Evolutionary conservation across 2,113 vertebrate genomes (phyloP).

Genomic region (Clarias magur): DNA sequence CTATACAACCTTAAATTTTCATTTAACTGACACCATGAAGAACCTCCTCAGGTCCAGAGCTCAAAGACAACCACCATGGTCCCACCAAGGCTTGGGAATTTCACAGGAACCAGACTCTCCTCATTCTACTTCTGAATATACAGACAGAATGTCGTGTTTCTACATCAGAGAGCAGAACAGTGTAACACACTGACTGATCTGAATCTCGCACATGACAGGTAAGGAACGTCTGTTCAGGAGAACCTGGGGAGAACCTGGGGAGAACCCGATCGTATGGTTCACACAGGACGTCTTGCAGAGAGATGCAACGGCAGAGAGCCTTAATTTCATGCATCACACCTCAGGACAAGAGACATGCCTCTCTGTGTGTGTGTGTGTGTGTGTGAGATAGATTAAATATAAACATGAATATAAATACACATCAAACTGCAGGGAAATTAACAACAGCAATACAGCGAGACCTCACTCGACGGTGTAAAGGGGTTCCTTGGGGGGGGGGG

Average conservation of each 20-base stretch:
- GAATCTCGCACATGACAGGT: neutral
- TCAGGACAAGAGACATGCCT: neutral
- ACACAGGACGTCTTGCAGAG: neutral
- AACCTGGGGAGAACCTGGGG: neutral
- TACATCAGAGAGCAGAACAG: slow-evolving; percentile 8
- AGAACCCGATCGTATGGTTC: neutral
- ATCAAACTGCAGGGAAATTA: neutral
- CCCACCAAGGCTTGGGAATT: neutral
- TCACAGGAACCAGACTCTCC: neutral
- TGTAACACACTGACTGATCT: slow-evolving; percentile 5
- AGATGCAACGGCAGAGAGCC: neutral
- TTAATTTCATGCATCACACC: neutral
- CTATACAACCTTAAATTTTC: neutral
- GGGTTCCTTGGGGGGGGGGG: slow-evolving; percentile 72
- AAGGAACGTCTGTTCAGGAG: neutral
- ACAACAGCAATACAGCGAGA: slow-evolving; percentile 34
- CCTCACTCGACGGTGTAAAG: slow-evolving; percentile 62
- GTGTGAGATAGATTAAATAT: neutral
- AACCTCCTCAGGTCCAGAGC: neutral
- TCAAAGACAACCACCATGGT: neutral
- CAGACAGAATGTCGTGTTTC: neutral
- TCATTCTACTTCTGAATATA: neutral
- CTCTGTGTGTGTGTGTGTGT: neutral
- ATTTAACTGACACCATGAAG: neutral
- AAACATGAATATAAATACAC: neutral